A percentile compares a stretch with the other conserved stretches of the same genome.
Evolutionary conservation across 2,113 vertebrate genomes (phyloP).

Genomic region (Pollachius pollachius): DNA sequence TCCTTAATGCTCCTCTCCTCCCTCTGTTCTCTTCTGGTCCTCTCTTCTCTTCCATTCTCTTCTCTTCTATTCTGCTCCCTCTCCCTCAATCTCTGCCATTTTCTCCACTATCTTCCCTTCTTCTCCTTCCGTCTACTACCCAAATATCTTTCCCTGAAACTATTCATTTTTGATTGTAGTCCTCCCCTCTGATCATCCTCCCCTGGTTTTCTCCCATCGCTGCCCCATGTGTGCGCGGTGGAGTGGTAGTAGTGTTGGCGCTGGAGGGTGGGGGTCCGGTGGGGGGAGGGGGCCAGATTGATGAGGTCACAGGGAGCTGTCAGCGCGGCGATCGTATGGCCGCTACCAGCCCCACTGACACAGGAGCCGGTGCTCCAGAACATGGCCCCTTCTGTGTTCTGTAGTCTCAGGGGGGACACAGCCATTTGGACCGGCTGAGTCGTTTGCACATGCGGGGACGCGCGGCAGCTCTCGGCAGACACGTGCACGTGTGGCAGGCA

Average conservation of each 20-base stretch:
- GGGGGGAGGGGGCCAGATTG: slow-evolving; percentile 57
- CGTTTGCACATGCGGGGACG: too few species aligned
- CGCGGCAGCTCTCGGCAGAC: too few species aligned
- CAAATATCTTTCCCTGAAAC: neutral
- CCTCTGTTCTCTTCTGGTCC: slow-evolving; percentile 17
- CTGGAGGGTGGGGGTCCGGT: slow-evolving; percentile 54
- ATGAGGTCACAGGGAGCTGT: slow-evolving; percentile 75
- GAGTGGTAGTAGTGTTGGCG: slow-evolving; percentile 9
- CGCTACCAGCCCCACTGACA: slow-evolving; percentile 51
- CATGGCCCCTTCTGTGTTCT: slow-evolving; percentile 35
- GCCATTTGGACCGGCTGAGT: too few species aligned
- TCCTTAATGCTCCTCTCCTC: slow-evolving; percentile 18
- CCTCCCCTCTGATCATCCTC: neutral
- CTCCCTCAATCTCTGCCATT: slow-evolving; percentile 28
- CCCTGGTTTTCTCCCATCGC: slow-evolving; percentile 24
- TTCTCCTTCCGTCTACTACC: slow-evolving; percentile 22
- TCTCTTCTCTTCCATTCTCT: too few species aligned
- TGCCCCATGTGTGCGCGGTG: slow-evolving; percentile 2
- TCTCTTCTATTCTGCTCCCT: slow-evolving; percentile 22
- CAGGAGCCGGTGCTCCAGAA: slow-evolving; percentile 40
- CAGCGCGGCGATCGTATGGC: slow-evolving; percentile 75
- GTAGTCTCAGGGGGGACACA: slow-evolving; percentile 31
- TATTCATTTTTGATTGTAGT: neutral
- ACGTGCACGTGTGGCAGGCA: slow-evolving; percentile 23
- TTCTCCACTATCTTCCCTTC: slow-evolving; percentile 27